Conservation (phyloP, 2,888 invertebrate species). For the Octodonta nipae region DNA sequence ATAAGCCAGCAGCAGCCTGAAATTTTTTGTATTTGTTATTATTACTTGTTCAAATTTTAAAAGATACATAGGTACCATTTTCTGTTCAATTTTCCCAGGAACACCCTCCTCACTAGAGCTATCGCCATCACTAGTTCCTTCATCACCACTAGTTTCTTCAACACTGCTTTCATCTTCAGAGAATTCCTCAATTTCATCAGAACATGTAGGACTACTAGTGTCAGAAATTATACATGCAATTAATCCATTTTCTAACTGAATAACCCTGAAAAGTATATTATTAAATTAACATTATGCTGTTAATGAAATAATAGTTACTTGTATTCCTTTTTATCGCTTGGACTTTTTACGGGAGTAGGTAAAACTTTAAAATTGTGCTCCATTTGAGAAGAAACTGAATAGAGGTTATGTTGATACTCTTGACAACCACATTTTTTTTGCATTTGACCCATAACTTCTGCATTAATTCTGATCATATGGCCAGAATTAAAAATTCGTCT, state of each 20-base stretch:
- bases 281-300: not conserved
- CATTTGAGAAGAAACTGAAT: too few species aligned
- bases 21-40: constrained; percentile 2
- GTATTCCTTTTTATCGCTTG: constrained; percentile 64
- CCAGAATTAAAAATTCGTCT: too few species aligned
- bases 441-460: too few species aligned
- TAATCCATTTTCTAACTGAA: constrained; percentile 56
- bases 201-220: constrained; percentile 8
- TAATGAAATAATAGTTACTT: constrained; percentile 38
- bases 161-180: constrained; percentile 30
- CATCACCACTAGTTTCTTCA: constrained; percentile 16
- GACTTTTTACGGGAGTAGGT: constrained; percentile 53
- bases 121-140: not conserved
- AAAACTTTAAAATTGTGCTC: constrained; percentile 22
- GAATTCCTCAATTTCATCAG: constrained; percentile 23
- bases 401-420: too few species aligned
- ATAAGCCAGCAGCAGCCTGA: constrained; percentile 60
- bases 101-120: not conserved
- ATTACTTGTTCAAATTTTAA: not conserved
- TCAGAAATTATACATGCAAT: constrained; percentile 62
- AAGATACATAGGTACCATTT: constrained; percentile 16
- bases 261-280: constrained; percentile 39
- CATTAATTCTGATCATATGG: too few species aligned
- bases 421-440: too few species aligned
- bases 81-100: constrained; percentile 25